A percentile compares a stretch with the other conserved stretches of the same genome.
phyloP scores from a whole-genome alignment of 2,113 vertebrate species.

The Xenopus laevis region DNA sequence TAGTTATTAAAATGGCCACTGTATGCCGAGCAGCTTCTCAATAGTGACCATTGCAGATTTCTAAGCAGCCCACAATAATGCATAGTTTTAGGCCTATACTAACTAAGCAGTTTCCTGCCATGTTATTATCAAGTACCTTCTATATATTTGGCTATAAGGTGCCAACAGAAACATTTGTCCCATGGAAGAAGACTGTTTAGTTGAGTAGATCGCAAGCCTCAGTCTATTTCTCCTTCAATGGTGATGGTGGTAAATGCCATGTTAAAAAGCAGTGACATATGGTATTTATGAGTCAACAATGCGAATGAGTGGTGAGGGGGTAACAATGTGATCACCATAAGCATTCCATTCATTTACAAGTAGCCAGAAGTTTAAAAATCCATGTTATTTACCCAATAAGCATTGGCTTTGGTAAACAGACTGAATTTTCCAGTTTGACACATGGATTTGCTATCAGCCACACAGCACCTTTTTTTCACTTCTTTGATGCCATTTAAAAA shows the following conservation, averaged over 20 bases:
- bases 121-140: conserved; percentile 7
- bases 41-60: not conserved
- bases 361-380: not conserved
- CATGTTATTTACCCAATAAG: not conserved
- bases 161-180: not conserved
- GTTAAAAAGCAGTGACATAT: not conserved
- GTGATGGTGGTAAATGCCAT: not conserved
- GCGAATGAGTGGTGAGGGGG: not conserved
- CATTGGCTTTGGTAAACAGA: not conserved
- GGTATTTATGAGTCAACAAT: not conserved
- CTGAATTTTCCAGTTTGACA: not conserved
- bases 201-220: not conserved
- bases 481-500: too few species aligned
- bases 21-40: conserved; percentile 7
- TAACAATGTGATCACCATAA: too few species aligned
- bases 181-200: conserved; percentile 14
- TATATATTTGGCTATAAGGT: conserved; percentile 4
- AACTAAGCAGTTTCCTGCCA: not conserved
- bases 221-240: not conserved
- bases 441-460: too few species aligned
- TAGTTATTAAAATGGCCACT: conserved; percentile 20
- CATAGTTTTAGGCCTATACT: conserved; percentile 13
- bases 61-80: conserved; percentile 15
- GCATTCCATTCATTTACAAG: not conserved
- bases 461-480: too few species aligned